A percentile compares a stretch with the other conserved stretches of the same genome.
Conservation (phyloP, 2,113 vertebrate species). For the Columba janthina region DNA sequence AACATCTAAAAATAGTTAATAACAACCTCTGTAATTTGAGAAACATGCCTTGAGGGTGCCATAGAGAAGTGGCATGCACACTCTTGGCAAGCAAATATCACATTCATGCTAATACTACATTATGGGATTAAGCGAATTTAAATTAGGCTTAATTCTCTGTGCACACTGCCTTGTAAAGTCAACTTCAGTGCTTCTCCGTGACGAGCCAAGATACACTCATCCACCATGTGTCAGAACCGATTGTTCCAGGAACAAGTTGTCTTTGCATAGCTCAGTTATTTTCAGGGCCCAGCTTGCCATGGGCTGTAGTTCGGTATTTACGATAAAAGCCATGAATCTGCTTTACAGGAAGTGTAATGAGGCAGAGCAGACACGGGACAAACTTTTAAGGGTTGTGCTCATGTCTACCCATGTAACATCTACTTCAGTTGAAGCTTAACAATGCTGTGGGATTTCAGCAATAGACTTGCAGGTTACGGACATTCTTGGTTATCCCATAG, state of each 20-base stretch:
- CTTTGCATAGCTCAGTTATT: constrained; percentile 22
- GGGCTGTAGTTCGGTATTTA: constrained; percentile 34
- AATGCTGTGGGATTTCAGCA: neutral
- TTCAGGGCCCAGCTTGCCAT: constrained; percentile 28
- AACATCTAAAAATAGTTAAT: constrained; percentile 56
- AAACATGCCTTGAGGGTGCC: constrained; percentile 48
- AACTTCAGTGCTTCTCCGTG: constrained; percentile 5
- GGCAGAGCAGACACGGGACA: neutral
- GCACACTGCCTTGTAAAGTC: constrained; percentile 64
- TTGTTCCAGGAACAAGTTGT: constrained; percentile 46
- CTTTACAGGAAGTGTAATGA: constrained; percentile 5
- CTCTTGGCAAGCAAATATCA: constrained; percentile 41
- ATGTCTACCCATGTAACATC: neutral
- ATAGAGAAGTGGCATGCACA: constrained; percentile 45
- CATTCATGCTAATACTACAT: constrained; percentile 37
- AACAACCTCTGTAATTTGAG: constrained; percentile 49
- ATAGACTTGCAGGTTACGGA: neutral
- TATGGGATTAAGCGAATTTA: constrained; percentile 46
- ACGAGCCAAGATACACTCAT: constrained; percentile 35
- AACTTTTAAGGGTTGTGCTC: neutral
- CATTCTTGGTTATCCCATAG: neutral
- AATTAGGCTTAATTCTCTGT: constrained; percentile 42
- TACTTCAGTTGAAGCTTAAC: neutral
- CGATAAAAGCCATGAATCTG: neutral
- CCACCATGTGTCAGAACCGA: constrained; percentile 4